phyloP scores from a whole-genome alignment of 2,797 vertebrate genomes.

The Anguilla marmorata region DNA sequence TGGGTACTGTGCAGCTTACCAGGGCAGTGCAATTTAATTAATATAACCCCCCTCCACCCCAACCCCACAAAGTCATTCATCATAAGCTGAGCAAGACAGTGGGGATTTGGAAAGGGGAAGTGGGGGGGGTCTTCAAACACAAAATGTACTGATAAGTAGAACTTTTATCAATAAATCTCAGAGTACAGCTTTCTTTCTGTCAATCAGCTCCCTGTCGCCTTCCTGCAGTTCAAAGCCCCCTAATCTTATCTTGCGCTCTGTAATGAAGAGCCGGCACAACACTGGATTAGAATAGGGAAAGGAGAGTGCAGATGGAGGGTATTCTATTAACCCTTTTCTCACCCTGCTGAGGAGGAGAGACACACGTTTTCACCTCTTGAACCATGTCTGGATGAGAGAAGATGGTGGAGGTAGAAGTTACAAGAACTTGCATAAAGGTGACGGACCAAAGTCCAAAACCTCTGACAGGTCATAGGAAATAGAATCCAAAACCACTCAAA shows the following conservation, averaged over 20 bases:
- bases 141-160: constrained; percentile 48
- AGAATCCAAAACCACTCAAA: neutral
- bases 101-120: constrained; percentile 24
- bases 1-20: constrained; percentile 34
- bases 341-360: neutral
- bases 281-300: constrained; percentile 26
- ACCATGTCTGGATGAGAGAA: neutral
- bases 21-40: constrained; percentile 64
- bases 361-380: neutral
- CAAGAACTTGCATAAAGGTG: neutral
- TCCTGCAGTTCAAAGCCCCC: constrained; percentile 36
- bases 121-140: constrained; percentile 37
- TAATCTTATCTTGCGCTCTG: constrained; percentile 25
- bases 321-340: constrained; percentile 21
- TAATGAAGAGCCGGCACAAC: neutral
- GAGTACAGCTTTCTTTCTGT: constrained; percentile 32
- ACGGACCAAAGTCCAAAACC: neutral
- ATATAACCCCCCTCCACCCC: constrained; percentile 53
- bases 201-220: constrained; percentile 22
- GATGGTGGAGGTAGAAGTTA: neutral
- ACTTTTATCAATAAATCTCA: constrained; percentile 47
- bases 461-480: neutral
- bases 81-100: constrained; percentile 50
- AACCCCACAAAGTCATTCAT: constrained; percentile 63
- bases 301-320: neutral